Percentiles rank a stretch among this genome's conserved stretches.
Evolutionary conservation across 2,113 vertebrate species (phyloP).

Genomic region (Ceuthmochares aereus): DNA sequence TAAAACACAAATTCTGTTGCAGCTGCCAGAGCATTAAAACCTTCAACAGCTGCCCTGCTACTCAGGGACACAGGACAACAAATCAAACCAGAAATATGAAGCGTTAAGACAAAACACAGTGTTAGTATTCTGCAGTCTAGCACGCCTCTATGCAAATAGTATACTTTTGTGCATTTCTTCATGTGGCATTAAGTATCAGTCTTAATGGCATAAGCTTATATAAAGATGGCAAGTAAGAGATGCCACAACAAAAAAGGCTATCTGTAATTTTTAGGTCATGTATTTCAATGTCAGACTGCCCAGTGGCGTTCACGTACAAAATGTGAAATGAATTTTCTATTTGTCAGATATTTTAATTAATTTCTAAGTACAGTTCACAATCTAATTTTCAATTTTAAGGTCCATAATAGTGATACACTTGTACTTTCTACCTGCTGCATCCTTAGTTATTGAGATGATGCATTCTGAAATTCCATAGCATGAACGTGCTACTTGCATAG

Average conservation of each 20-base stretch:
- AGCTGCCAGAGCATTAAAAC: constrained; percentile 43
- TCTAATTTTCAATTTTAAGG: not conserved
- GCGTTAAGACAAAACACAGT: not conserved
- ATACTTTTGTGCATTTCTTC: not conserved
- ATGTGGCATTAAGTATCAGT: not conserved
- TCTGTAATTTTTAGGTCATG: not conserved
- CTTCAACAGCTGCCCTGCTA: constrained; percentile 46
- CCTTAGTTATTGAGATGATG: not conserved
- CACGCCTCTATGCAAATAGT: not conserved
- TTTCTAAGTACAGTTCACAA: not conserved
- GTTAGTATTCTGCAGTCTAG: not conserved
- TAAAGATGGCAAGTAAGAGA: not conserved
- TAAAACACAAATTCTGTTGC: constrained; percentile 27
- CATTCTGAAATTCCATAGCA: not conserved
- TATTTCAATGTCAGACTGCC: not conserved
- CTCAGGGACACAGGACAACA: constrained; percentile 4
- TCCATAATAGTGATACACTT: not conserved
- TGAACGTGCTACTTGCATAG: fast-evolving
- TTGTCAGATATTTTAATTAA: not conserved
- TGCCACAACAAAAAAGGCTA: not conserved
- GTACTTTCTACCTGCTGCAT: not conserved
- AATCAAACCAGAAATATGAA: constrained; percentile 28
- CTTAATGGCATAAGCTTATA: not conserved
- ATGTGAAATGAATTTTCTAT: not conserved
- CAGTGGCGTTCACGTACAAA: not conserved